Base-by-base conservation (phyloP, 2,113 vertebrate genomes). In the rabbit (Oryctolagus cuniculus) region DNA sequence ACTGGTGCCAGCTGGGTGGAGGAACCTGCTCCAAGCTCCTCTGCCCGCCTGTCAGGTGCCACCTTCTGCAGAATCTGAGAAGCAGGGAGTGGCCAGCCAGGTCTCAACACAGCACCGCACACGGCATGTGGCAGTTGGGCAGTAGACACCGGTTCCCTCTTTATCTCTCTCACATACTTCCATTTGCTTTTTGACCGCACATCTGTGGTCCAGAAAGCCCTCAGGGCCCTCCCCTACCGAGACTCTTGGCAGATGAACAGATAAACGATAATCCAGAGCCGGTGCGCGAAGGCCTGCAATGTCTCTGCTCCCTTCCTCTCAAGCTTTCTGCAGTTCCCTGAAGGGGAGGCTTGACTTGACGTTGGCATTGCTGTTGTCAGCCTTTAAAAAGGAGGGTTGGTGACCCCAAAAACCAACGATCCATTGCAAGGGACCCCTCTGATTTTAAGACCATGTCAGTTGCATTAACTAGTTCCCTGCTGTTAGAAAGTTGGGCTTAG, bases 1-100 rank as follows among this genome's bases (percentile, higher is more conserved):
- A 51, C 13, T 21, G 22, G 64, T 0, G 2, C 27, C 7, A 36
- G 53, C 69, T 1, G 0, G 8, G 2, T 5, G 3, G 15, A 8
- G 31, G 72, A 17, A 12, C 38, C 69, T 34, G 44, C 49, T 44
- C 49, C 29, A 27, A 19, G 22, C 19, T 73, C 22, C 21, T 8
- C 25, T 36, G 5, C 34, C 10, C 11, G 0, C 38, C 16, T 1
- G 29, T 29, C 11, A 29, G 34, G 12, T 4, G 24, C 55, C 8
- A 24, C 16, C 36, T 82, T 24, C 22, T 7, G 0, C 5, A 5
- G 38, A 11, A 0, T 17, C 44, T 13, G 38, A 55, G 66, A 58
- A 29, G 11, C 0, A 1, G 44, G 29, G 25, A 29, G 7, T 70
- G 34, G 38, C 77, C 13, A 1, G 13, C 15, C 7, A 5, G 10